Evolutionary conservation across 2,113 vertebrate genomes (phyloP).

Genomic region (Nannobrachium achirus): DNA sequence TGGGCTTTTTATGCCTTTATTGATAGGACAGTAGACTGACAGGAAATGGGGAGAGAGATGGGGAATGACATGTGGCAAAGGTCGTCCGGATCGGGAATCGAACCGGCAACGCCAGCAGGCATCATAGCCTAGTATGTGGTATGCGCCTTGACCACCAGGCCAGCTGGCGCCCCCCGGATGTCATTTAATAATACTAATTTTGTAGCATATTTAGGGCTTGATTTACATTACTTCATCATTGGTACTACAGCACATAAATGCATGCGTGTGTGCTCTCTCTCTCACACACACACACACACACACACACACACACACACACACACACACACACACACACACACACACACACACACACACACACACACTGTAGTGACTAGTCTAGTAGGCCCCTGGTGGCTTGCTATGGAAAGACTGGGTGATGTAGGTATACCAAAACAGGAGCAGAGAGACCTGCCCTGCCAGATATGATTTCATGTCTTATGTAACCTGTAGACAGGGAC

Average conservation of each 20-base stretch:
- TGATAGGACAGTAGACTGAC: too few species aligned
- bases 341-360: slow-evolving; percentile 8
- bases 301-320: background rate
- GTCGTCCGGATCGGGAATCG: too few species aligned
- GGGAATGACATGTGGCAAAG: too few species aligned
- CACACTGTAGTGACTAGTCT: slow-evolving; percentile 10
- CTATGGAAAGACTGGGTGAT: slow-evolving; percentile 65
- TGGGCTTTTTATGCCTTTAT: too few species aligned
- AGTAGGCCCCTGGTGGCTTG: slow-evolving; percentile 36
- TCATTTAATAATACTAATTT: too few species aligned
- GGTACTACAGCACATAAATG: background rate
- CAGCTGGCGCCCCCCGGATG: too few species aligned
- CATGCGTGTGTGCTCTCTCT: too few species aligned
- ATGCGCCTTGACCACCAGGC: too few species aligned
- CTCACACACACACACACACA: background rate
- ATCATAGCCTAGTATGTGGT: too few species aligned
- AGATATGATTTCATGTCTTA: slow-evolving; percentile 76
- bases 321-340: background rate
- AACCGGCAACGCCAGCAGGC: too few species aligned
- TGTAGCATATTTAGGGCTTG: background rate
- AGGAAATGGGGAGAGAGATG: too few species aligned
- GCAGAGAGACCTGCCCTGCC: slow-evolving; percentile 54
- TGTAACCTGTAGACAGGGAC: slow-evolving; percentile 51
- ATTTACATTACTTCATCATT: background rate
- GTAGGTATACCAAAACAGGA: slow-evolving; percentile 58